Conservation (phyloP, 2,797 vertebrate species). For the Siniperca scherzeri region DNA sequence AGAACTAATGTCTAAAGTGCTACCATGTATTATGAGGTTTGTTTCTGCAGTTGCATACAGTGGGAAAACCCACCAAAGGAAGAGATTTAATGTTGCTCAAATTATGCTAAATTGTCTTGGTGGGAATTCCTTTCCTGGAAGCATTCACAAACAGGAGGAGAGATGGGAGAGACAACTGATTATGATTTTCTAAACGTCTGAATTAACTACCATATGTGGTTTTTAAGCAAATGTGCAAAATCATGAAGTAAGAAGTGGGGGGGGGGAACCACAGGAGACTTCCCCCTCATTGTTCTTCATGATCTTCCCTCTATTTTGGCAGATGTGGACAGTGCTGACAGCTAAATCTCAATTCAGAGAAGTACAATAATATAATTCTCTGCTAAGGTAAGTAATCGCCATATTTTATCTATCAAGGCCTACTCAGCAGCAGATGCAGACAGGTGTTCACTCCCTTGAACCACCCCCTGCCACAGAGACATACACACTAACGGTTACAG, state of each 20-base stretch:
- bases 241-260: constrained; percentile 56
- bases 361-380: constrained; percentile 42
- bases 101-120: constrained; percentile 48
- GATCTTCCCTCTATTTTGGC: constrained; percentile 57
- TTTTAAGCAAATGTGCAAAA: constrained; percentile 64
- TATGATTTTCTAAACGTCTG: constrained; percentile 56
- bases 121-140: constrained; percentile 49
- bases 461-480: constrained; percentile 8
- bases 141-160: constrained; percentile 53
- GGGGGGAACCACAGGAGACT: constrained; percentile 45
- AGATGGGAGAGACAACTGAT: constrained; percentile 40
- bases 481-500: constrained; percentile 32
- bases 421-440: constrained; percentile 32
- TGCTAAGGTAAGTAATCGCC: constrained; percentile 37
- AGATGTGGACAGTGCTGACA: constrained; percentile 59
- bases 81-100: constrained; percentile 56
- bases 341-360: constrained; percentile 66
- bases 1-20: constrained; percentile 50
- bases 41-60: constrained; percentile 51
- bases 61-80: constrained; percentile 48
- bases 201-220: constrained; percentile 52
- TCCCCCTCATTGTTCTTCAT: constrained; percentile 32
- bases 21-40: constrained; percentile 61
- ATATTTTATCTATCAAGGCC: constrained; percentile 49
- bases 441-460: constrained; percentile 57